Evolutionary conservation across 2,888 invertebrate genomes (phyloP).

Genomic region (Boloria euphrosyne): DNA sequence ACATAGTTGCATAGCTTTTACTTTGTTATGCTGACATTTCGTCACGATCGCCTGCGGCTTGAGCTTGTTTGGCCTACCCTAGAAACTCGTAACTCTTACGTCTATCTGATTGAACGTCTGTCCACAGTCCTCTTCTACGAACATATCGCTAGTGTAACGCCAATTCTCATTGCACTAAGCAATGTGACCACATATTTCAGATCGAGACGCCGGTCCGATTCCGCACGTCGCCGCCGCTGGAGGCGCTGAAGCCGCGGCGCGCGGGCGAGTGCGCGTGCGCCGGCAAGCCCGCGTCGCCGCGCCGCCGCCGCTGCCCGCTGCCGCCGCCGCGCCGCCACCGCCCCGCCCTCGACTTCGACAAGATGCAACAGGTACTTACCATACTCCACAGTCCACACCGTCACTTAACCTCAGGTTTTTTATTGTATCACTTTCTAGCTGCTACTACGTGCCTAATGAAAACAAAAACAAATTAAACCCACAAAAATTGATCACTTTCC

Average conservation of each 20-base stretch:
- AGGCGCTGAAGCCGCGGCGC: conserved; percentile 90
- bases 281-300: conserved; percentile 70
- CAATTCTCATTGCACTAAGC: no score
- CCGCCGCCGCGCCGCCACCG: conserved; percentile 83
- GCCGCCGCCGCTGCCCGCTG: conserved; percentile 72
- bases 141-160: no score
- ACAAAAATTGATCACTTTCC: no score
- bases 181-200: conserved; percentile 58
- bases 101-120: no score
- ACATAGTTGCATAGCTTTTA: background rate
- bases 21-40: background rate
- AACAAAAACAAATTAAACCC: no score
- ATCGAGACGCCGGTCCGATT: conserved; percentile 92
- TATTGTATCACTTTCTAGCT: no score
- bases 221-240: conserved; percentile 94
- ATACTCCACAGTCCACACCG: no score
- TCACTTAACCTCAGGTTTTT: no score
- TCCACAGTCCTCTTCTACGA: no score
- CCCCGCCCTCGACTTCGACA: conserved; percentile 97
- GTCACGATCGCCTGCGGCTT: conserved; percentile 5
- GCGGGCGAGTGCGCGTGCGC: conserved; percentile 79
- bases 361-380: conserved; percentile 93
- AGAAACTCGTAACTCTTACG: no score
- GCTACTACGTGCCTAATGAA: no score
- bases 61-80: conserved; percentile 3